Conservation (phyloP, 2,113 vertebrate genomes). For the Tenebrosternarchus preto region DNA sequence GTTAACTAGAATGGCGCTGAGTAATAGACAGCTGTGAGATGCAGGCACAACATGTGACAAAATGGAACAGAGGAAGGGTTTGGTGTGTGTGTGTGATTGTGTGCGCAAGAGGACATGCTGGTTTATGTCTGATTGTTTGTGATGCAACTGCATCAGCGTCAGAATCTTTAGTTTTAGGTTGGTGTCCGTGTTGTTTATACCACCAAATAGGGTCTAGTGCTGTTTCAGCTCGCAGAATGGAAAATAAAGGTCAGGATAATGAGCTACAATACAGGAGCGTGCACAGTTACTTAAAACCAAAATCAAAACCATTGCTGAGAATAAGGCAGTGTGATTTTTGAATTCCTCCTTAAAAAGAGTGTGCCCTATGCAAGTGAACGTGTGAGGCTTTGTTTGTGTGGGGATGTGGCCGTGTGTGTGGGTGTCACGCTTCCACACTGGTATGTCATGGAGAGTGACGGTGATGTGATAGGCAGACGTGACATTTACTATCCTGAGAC, state of each 20-base stretch:
- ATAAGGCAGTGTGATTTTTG: background rate
- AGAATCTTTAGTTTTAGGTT: background rate
- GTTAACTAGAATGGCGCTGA: background rate
- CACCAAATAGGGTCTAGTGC: background rate
- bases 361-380: background rate
- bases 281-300: background rate
- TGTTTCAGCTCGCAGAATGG: background rate
- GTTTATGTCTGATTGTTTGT: background rate
- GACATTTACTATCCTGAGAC: constrained; percentile 76
- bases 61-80: background rate
- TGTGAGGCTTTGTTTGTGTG: constrained; percentile 13
- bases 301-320: background rate
- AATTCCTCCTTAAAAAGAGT: constrained; percentile 6
- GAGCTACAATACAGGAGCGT: no score
- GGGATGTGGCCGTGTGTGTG: constrained; percentile 50
- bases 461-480: constrained; percentile 73
- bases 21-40: background rate
- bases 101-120: background rate
- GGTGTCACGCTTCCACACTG: constrained; percentile 72
- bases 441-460: constrained; percentile 62
- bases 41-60: background rate
- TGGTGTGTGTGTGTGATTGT: no score
- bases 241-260: background rate
- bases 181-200: background rate
- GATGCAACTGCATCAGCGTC: background rate